Evolutionary conservation across 2,797 vertebrate genomes (phyloP).

Genomic region (Halcyon leucocephala): DNA sequence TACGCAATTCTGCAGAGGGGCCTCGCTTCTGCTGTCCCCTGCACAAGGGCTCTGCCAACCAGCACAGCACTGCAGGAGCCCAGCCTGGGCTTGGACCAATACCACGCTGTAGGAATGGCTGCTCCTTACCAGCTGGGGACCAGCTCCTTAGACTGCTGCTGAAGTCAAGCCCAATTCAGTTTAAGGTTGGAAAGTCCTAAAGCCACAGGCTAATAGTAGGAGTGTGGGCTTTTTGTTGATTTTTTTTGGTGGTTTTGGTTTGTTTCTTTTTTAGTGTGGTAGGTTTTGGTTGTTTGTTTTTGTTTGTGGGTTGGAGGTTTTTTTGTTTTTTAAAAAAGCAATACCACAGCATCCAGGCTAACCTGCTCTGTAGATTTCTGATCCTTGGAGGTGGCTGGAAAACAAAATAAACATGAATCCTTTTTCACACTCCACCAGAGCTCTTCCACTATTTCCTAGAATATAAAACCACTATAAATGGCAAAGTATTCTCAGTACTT

Average conservation of each 20-base stretch:
- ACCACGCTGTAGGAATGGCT: accelerated
- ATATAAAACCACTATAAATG: neutral
- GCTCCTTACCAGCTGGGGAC: neutral
- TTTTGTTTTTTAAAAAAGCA: neutral
- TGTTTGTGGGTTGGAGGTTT: neutral
- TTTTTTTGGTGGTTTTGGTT: neutral
- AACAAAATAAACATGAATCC: neutral
- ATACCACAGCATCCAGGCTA: neutral
- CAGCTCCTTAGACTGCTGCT: neutral
- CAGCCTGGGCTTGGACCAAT: neutral
- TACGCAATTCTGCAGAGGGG: neutral
- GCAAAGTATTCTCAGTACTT: neutral
- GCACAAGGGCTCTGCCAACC: neutral
- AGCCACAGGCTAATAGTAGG: neutral
- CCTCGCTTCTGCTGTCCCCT: neutral
- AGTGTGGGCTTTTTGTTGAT: neutral
- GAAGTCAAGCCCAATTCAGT: neutral
- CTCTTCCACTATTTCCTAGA: neutral
- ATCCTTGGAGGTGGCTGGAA: neutral
- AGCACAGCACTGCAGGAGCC: neutral
- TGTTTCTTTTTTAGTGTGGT: neutral
- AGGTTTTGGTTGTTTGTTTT: neutral
- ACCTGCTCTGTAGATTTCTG: neutral
- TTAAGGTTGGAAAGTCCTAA: neutral
- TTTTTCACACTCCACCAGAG: neutral